A percentile compares a stretch with the other conserved stretches of the same genome.
phyloP scores from a whole-genome alignment of 2,888 invertebrate genomes.

The Halocaridina rubra region DNA sequence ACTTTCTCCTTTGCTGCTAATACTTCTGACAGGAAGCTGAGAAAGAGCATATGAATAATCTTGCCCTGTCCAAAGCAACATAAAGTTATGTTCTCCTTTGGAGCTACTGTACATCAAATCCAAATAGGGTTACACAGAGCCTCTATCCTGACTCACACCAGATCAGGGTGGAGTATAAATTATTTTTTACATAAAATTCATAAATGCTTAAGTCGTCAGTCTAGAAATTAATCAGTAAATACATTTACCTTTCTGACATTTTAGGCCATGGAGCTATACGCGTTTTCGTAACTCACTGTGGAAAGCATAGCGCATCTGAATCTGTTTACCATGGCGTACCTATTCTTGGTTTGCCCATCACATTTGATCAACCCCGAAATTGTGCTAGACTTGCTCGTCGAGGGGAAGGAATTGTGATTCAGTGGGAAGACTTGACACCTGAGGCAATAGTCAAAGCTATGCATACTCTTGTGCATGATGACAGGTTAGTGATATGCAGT shows the following conservation, averaged over 20 bases:
- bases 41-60: too few relatives aligned
- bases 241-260: neutral
- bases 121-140: too few relatives aligned
- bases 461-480: neutral
- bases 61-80: too few relatives aligned
- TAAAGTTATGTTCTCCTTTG: too few relatives aligned
- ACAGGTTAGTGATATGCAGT: slow-evolving; percentile 1
- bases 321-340: slow-evolving; percentile 64
- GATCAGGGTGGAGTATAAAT: too few relatives aligned
- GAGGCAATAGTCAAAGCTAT: slow-evolving; percentile 3
- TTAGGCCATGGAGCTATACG: neutral
- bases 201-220: neutral
- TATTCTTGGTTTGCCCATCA: slow-evolving; percentile 51
- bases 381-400: slow-evolving; percentile 35
- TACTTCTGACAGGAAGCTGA: too few relatives aligned
- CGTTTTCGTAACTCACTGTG: slow-evolving; percentile 63
- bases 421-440: slow-evolving; percentile 48
- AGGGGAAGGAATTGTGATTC: slow-evolving; percentile 41
- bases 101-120: too few relatives aligned
- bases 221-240: neutral
- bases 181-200: too few relatives aligned
- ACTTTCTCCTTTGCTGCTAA: too few relatives aligned
- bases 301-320: slow-evolving; percentile 63
- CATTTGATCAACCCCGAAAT: slow-evolving; percentile 52
- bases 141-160: too few relatives aligned